phyloP scores from a whole-genome alignment of 2,888 invertebrate species.

The Synanthedon vespiformis region DNA sequence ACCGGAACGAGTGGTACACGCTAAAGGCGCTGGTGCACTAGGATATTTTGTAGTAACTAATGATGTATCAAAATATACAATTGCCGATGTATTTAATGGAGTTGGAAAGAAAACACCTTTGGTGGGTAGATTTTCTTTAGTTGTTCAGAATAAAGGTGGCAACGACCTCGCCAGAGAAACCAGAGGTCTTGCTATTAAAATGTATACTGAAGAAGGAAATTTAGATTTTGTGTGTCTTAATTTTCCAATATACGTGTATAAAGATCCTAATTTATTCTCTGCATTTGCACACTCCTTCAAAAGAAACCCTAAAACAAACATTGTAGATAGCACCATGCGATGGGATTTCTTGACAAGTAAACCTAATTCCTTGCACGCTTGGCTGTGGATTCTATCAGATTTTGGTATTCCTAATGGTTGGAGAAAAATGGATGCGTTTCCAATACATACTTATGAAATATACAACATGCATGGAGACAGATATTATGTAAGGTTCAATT shows the following conservation, averaged over 20 bases:
- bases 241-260: constrained; percentile 87
- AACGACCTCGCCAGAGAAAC: constrained; percentile 42
- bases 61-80: constrained; percentile 73
- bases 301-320: constrained; percentile 86
- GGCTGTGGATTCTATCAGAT: constrained; percentile 83
- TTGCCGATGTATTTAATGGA: constrained; percentile 63
- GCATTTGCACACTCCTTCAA: constrained; percentile 91
- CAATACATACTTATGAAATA: constrained; percentile 86
- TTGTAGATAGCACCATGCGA: constrained; percentile 85
- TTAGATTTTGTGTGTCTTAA: constrained; percentile 90
- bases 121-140: constrained; percentile 65
- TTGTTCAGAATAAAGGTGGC: constrained; percentile 73
- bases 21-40: constrained; percentile 87
- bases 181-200: constrained; percentile 44
- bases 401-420: constrained; percentile 91
- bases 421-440: constrained; percentile 89
- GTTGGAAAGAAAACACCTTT: constrained; percentile 68
- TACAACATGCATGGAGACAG: constrained; percentile 75
- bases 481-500: constrained; percentile 86
- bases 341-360: constrained; percentile 89
- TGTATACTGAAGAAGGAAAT: constrained; percentile 78
- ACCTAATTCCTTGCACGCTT: constrained; percentile 83
- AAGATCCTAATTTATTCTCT: constrained; percentile 86
- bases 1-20: constrained; percentile 89
- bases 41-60: constrained; percentile 84